phyloP scores from a whole-genome alignment of 2,888 invertebrate genomes.

The Cybosia mesomella region DNA sequence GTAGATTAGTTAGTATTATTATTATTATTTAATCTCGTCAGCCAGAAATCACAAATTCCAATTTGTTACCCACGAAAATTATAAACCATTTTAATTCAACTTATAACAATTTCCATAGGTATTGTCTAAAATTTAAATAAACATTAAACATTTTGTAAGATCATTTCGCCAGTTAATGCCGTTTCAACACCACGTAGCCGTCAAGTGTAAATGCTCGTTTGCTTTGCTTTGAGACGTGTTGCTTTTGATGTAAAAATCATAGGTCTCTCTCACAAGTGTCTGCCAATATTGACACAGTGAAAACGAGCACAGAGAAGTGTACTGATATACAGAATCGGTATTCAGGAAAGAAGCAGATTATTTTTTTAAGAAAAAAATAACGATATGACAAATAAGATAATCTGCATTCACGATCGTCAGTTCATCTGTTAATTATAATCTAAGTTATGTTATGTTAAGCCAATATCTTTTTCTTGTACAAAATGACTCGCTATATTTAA shows the following conservation, averaged over 20 bases:
- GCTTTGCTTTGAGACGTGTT: conserved; percentile 59
- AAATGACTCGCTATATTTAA: no score
- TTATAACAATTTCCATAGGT: not conserved
- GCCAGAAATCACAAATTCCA: not conserved
- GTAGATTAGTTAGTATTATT: no score
- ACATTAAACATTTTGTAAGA: not conserved
- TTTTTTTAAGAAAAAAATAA: not conserved
- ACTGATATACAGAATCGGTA: conserved; percentile 20
- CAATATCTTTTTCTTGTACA: no score
- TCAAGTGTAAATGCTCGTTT: conserved; percentile 52
- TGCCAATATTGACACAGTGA: conserved; percentile 75
- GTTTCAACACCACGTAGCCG: conserved; percentile 47
- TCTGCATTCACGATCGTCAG: not conserved
- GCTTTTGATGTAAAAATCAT: conserved; percentile 84
- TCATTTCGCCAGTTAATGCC: conserved; percentile 7
- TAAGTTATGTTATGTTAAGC: no score
- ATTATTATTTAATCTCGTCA: no score
- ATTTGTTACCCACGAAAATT: not conserved
- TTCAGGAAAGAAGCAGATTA: conserved; percentile 6
- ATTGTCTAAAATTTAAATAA: not conserved
- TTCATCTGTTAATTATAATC: not conserved
- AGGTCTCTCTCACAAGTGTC: conserved; percentile 68
- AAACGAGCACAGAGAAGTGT: conserved; percentile 20
- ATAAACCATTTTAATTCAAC: not conserved
- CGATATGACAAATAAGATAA: no score